A percentile compares a stretch with the other conserved stretches of the same genome.
Evolutionary conservation across 2,888 invertebrate genomes (phyloP).

Genomic region (Synergus gifuensis): DNA sequence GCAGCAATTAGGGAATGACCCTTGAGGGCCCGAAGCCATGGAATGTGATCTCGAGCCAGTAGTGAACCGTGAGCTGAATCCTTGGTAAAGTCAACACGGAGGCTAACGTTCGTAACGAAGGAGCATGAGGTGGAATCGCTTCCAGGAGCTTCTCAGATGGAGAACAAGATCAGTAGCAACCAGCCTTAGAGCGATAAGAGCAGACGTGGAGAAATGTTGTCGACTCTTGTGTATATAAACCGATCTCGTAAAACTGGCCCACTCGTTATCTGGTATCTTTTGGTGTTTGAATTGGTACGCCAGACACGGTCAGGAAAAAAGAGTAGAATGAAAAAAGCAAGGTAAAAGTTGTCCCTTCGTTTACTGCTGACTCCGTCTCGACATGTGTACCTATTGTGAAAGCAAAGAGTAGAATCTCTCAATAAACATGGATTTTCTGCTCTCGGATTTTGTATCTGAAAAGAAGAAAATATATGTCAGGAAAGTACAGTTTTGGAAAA

Average conservation of each 20-base stretch:
- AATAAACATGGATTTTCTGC: background rate
- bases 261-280: constrained; percentile 54
- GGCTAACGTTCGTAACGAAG: constrained; percentile 26
- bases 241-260: constrained; percentile 55
- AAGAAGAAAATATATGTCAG: background rate
- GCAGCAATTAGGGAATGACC: constrained; percentile 29
- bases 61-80: constrained; percentile 39
- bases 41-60: constrained; percentile 11
- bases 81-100: constrained; percentile 35
- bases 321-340: background rate
- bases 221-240: constrained; percentile 50
- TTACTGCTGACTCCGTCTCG: constrained; percentile 19
- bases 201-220: constrained; percentile 48
- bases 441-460: background rate
- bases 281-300: constrained; percentile 39
- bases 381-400: constrained; percentile 20
- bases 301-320: constrained; percentile 16
- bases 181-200: constrained; percentile 50
- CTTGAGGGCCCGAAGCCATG: constrained; percentile 1
- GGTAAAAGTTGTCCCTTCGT: constrained; percentile 9
- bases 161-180: constrained; percentile 42
- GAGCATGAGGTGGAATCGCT: constrained; percentile 34
- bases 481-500: background rate
- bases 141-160: constrained; percentile 47
- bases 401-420: constrained; percentile 4